Base-by-base conservation (phyloP, 2,797 vertebrate species). In the Myripristis murdjan region DNA sequence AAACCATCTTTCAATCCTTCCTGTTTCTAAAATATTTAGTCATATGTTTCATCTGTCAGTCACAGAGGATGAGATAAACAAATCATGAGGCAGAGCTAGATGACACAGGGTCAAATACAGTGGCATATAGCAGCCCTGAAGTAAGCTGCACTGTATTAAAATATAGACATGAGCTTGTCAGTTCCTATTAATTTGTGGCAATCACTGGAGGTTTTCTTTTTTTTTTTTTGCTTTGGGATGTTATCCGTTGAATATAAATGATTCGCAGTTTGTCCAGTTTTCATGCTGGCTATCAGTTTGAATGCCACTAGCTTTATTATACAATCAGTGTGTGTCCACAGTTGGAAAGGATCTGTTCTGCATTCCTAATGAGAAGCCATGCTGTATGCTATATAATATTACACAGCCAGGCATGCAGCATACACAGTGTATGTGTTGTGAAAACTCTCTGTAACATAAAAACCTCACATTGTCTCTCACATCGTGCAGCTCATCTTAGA, bases 71-170 rank as follows among this genome's bases (percentile, higher is more conserved):
- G 62, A 72, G 63, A 52, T 51, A 20, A 7, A 16, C 39, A 39
- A 56, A 54, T 75, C 49, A 73, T 49, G 73, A 31, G 51, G 60
- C 46, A 8, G 7, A 6, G 4, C 53, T 49, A 77, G 65, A 54
- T 43, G 72, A 69, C 63, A 59, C 51, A 9, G 24, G 37, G 43
- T 62, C 7, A 39, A n/a, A 49, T 18, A 18, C 1, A 1, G 24
- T 31, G 48, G 69, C 60, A 23, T 14, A 20, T 28, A 26, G n/a
- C 20, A 41, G 18, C 48, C 48, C 22, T 43, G n/a, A 20, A 48
- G 18, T 6, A 48, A 10, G 18, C 18, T 2, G 18, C 48, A 9
- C 46, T 48, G 2, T n/a, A 48, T 4, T 9, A 18, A 62, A 64
- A 24, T 4, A 24, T 59, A 11, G 15, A 53, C 62, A 6, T 2